Evolutionary conservation across 92 coral and sea anemone genomes (phyloP), one percentile per base, ranked within the genome.

Genomic region (Nematostella vectensis): DNA sequence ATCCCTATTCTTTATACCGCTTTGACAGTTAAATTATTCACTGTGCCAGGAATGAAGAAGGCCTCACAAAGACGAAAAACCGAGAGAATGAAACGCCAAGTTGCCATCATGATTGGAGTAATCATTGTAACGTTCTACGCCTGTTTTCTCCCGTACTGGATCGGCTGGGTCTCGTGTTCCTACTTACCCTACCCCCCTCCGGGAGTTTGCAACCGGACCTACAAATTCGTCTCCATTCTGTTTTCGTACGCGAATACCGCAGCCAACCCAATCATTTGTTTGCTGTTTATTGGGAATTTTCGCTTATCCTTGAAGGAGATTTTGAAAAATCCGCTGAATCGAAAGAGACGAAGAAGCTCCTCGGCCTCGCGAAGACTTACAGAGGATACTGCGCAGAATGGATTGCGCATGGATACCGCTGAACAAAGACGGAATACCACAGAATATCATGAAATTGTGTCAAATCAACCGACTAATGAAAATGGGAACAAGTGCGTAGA

Each of bases 121-220:
- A 77, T 79, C 2, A 31, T 79, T 0, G 54, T 67, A 2, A 23
- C 76, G 6, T 79, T 79, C 3, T 71, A 78, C 1, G 58, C 66
- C 0, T 79, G 77, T 18, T 79, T 78, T 66, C 62, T 79, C 22
- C 87, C 83, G 50, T 77, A 77, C 12, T 77, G 83, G 83, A 56
- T 70, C 4, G 78, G 83, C 28, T 77, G 83, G 83, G 83, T 77
- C 19, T 77, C 58, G 44, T 77, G 83, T 40, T 77, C 83, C n/a
- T 77, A 77, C 47, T 40, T 59, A 8, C 15, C 43, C 0, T 23
- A 59, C 22, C 31, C 47, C 40, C 69, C 77, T 4, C 15, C 56
- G 22, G 13, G 20, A 8, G 47, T 62, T n/a, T 76, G 83, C 50
- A 69, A 69, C 27, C 42, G 50, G 30, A 69, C 77, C 31, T 76